These are phyloP conservation scores for Drosophila lowei DNA, from an alignment of 1,140 invertebrate species.

Conservation along the genomic window DNA sequence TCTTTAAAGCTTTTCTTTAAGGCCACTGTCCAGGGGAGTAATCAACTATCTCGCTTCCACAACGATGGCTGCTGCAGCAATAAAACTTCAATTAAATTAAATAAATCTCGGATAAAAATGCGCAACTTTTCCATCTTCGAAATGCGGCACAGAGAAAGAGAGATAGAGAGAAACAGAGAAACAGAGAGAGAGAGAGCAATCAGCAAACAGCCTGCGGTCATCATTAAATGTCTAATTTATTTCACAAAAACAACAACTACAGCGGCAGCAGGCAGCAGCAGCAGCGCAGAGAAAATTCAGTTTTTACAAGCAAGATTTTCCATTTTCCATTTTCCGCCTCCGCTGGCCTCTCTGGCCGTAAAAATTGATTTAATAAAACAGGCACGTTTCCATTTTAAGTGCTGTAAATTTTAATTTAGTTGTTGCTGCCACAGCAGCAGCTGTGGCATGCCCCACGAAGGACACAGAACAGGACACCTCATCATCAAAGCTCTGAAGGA, in stretches of 20 bases:
- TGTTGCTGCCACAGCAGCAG: slow-evolving; percentile 61
- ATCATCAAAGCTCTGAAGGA: slow-evolving; percentile 62
- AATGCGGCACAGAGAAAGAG: not conserved
- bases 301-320: slow-evolving; percentile 70
- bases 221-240: slow-evolving; percentile 82
- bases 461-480: slow-evolving; percentile 6
- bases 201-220: slow-evolving; percentile 78
- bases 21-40: slow-evolving; percentile 4
- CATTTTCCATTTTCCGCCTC: slow-evolving; percentile 68
- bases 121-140: slow-evolving; percentile 39
- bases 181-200: slow-evolving; percentile 51
- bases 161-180: slow-evolving; percentile 23
- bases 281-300: slow-evolving; percentile 40
- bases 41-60: slow-evolving; percentile 52
- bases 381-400: slow-evolving; percentile 79
- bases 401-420: slow-evolving; percentile 82
- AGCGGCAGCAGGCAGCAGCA: slow-evolving; percentile 3
- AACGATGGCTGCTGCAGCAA: slow-evolving; percentile 45
- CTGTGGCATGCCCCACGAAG: slow-evolving; percentile 42
- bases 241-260: slow-evolving; percentile 64
- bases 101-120: slow-evolving; percentile 73
- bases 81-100: slow-evolving; percentile 81
- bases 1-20: slow-evolving; percentile 25
- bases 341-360: slow-evolving; percentile 33
- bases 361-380: slow-evolving; percentile 80